Evolutionary conservation across 2,113 vertebrate genomes (phyloP).

Genomic region (Brachyhypopomus gauderio): DNA sequence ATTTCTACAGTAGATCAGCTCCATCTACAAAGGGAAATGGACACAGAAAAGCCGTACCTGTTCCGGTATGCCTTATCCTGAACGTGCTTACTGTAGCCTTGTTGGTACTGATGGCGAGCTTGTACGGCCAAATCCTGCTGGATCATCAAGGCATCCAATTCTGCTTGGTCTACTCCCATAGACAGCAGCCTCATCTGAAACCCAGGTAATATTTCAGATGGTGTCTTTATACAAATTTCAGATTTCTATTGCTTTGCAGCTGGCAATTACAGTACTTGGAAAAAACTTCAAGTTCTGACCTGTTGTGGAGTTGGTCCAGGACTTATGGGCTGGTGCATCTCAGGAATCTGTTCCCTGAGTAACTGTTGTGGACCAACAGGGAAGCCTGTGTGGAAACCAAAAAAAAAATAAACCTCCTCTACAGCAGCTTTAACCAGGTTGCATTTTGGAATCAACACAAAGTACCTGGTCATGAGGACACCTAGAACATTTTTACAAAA

Average conservation of each 20-base stretch:
- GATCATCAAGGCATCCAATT: conserved; percentile 83
- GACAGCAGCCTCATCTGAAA: conserved; percentile 80
- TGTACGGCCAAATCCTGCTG: conserved; percentile 89
- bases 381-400: conserved; percentile 73
- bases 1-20: too few species aligned
- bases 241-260: neutral
- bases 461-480: too few species aligned
- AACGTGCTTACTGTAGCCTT: conserved; percentile 83
- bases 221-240: too few species aligned
- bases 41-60: conserved; percentile 69
- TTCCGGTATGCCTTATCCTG: conserved; percentile 84
- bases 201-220: neutral
- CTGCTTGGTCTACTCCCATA: conserved; percentile 84
- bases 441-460: neutral
- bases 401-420: neutral
- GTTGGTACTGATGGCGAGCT: conserved; percentile 82
- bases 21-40: too few species aligned
- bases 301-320: conserved; percentile 75
- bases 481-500: too few species aligned
- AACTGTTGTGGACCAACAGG: conserved; percentile 80
- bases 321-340: conserved; percentile 84
- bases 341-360: conserved; percentile 84
- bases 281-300: neutral
- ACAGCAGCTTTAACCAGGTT: neutral
- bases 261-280: neutral